Base-by-base conservation (phyloP, 2,113 vertebrate species). In the Gymnobelideus leadbeateri region DNA sequence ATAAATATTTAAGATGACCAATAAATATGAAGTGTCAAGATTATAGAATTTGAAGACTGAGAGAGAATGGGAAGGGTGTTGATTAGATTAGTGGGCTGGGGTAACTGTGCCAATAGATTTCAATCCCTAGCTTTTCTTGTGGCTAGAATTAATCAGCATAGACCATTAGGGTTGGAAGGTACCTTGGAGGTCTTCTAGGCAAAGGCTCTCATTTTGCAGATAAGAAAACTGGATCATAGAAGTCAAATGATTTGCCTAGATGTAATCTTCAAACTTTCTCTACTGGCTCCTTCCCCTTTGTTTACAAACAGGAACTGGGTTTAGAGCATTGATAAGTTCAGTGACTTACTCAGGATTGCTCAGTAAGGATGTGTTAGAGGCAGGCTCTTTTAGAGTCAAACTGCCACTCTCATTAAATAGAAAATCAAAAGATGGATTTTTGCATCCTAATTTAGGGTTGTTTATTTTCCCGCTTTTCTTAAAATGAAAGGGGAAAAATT, bases 1-100 rank as follows among this genome's bases (percentile, higher is more conserved):
- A 93, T 97, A 94, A 96, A 96, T 97, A 96, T 95, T 97, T 92
- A 89, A 96, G 51, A 96, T 96, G 55, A 77, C 23, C 52, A 92
- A 92, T 49, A 43, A 95, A 96, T 92, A 90, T 91, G 47, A 95
- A 95, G 93, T 50, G 49, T 91, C 68, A 94, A 53, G 92, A 93
- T 92, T 84, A 24, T 92, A 54, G 28, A 96, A 43, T 77, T 95
- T 92, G 93, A 95, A 97, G 93, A 93, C 19, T 91, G 92, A 95
- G 91, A 49, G 51, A 93, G 52, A 49, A 14, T 54, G 46, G 51
- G 46, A 96, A 89, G 52, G 91, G 49, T 93, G 92, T 89, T 94
- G 61, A 91, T 95, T 61, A 92, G 51, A 94, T 95, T 61, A 92
- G 52, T 93, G 53, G 53, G 26, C 84, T 89, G 91, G 89, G 91